Conservation (phyloP, 2,113 vertebrate genomes). For the Vulpes ferrilata region DNA sequence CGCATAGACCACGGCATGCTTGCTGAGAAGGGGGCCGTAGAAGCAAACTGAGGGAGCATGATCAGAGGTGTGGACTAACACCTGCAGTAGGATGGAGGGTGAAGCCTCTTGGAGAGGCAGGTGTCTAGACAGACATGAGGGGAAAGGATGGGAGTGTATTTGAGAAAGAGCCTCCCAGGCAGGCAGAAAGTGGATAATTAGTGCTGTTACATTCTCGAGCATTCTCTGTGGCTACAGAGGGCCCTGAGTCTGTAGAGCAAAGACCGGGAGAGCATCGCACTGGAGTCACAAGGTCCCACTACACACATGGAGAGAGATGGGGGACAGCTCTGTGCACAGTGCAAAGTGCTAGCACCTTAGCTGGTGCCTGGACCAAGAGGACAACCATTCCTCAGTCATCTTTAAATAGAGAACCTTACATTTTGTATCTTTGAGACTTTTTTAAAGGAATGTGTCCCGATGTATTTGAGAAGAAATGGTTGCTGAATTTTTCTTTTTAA, state of each 20-base stretch:
- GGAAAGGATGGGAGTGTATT: rapidly evolving
- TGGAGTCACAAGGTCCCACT: rapidly evolving
- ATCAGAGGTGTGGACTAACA: rapidly evolving
- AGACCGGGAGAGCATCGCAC: rapidly evolving
- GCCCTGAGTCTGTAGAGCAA: neutral
- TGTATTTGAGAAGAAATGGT: neutral
- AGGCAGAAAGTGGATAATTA: neutral
- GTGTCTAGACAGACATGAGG: rapidly evolving
- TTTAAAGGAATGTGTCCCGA: neutral
- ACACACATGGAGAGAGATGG: rapidly evolving
- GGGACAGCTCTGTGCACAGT: rapidly evolving
- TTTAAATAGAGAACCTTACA: neutral
- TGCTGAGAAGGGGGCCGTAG: neutral
- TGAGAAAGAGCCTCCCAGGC: neutral
- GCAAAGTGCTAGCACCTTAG: rapidly evolving
- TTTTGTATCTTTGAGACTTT: neutral
- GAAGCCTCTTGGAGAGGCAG: neutral
- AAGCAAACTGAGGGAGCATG: rapidly evolving
- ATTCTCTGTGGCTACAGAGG: too few relatives aligned
- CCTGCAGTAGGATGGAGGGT: rapidly evolving
- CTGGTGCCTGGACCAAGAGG: neutral
- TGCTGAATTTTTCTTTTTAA: neutral
- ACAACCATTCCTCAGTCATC: neutral
- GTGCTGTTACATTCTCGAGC: too few relatives aligned
- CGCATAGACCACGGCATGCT: neutral